Evolutionary conservation across 2,113 vertebrate genomes (phyloP), one percentile per base, ranked within the genome.

Genomic region (Microcebus murinus): DNA sequence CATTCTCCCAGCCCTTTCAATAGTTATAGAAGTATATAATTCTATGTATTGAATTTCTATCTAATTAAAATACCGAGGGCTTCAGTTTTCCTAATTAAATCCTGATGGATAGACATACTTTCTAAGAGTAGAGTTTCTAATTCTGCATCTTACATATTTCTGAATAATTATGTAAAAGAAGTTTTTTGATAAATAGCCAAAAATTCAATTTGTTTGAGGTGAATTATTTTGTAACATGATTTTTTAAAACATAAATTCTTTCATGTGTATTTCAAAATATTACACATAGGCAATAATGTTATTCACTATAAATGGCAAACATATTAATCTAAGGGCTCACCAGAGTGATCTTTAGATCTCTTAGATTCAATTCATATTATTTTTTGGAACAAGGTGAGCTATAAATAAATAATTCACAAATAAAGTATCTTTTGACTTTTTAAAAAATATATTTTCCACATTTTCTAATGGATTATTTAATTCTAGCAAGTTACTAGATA

Each of bases 31-130:
- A 42, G 12, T 27, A 5, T 59, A 20, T 79, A 68, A 39, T 86
- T 94, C 71, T 87, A 52, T 81, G 6, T 79, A 29, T 76, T 83
- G 39, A 91, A 61, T 83, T 93, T 96, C 55, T 74, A 27, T 76
- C 34, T 70, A 31, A 81, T 77, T 55, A 87, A 80, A 93, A 83
- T 71, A 83, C 34, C 6, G 74, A 81, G 36, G 15, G 10, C 39
- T 90, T 95, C n/a, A 67, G 11, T 87, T 50, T 95, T 91, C 68
- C 87, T 84, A 59, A 36, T 77, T 88, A 95, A 91, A 81, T 25
- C 15, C 48, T 61, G 71, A 80, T 70, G 84, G 68, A 74, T 90
- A 77, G 63, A 92, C 59, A 89, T 31, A 59, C 8, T 57, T 71
- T 71, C 20, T 23, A 34, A 81, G 36, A 71, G 61, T 63, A 92